Base-by-base conservation (phyloP, 2,888 invertebrate genomes). In the Chorisops tibialis region DNA sequence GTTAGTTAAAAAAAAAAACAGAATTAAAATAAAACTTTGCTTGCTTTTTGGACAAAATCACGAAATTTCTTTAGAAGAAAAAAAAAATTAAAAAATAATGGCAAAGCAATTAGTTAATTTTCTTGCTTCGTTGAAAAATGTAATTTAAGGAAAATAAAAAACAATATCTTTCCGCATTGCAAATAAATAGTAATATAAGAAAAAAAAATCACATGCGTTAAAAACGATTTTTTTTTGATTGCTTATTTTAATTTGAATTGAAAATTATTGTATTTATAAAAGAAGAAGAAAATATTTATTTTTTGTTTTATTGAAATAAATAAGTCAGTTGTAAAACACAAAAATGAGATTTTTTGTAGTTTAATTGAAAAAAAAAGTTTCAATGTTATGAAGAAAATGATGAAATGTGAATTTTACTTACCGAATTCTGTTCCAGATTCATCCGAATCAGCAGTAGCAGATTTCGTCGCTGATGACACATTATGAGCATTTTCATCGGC, bases 371-470 rank as follows among this genome's bases (percentile, higher is more conserved):
- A 30, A 30, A 30, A 30, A n/a, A n/a, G n/a, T 30, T 9, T 5
- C 1, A 30, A 30, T n/a, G n/a, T 30, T 30, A 9, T 30, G 30
- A 7, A 30, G 30, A 9, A 30, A 30, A 30, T 30, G n/a, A n/a
- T n/a, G n/a, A n/a, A n/a, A n/a, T n/a, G 66, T 61, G 59, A 68
- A 61, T 51, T 49, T 38, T 51, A 72, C 77, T 74, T 66, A 77
- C 76, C 76, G 67, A 77, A 71, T 62, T 73, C 73, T 61, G 71
- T 70, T 62, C 75, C 76, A 49, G 67, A 67, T 64, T 72, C 71
- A 56, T 65, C 65, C 4, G 66, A 49, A 45, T 66, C 66, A 50
- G 70, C 71, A 65, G 68, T 71, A 11, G 69, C 66, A 49, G 74
- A 72, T 37, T 69, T 47, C 2, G n/a, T n/a, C n/a, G 43, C 30